Percentiles rank a stretch among this genome's conserved stretches.
Conservation (phyloP, 2,113 vertebrate species). For the Miniopterus natalensis region DNA sequence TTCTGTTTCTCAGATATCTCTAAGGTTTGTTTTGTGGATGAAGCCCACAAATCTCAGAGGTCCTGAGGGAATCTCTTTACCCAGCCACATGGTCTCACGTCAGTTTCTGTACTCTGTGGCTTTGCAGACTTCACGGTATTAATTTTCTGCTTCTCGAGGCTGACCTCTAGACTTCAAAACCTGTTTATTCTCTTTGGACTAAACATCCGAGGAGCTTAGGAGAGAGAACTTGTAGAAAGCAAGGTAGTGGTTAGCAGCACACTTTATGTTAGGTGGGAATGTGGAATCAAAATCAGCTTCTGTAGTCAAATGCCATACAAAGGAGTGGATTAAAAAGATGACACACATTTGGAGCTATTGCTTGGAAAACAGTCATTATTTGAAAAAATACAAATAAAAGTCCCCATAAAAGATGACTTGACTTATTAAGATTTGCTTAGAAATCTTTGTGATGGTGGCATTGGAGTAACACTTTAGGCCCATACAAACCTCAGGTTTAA, state of each 20-base stretch:
- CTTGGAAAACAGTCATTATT: not conserved
- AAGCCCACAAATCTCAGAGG: not conserved
- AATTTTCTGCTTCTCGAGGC: not conserved
- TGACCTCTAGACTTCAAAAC: slow-evolving; percentile 51
- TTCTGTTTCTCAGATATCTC: slow-evolving; percentile 22
- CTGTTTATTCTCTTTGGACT: not conserved
- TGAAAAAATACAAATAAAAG: not conserved
- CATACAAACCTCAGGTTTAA: not conserved
- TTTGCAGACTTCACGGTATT: slow-evolving; percentile 31
- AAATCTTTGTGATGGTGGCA: not conserved
- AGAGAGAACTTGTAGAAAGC: not conserved
- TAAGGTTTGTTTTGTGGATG: not conserved
- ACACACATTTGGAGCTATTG: not conserved
- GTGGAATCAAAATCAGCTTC: not conserved
- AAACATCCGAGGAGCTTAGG: rapidly evolving
- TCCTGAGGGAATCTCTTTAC: not conserved
- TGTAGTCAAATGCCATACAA: not conserved
- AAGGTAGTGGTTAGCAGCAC: not conserved
- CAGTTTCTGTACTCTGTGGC: not conserved
- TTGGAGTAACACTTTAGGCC: not conserved
- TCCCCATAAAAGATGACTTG: not conserved
- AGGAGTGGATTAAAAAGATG: not conserved
- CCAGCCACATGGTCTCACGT: not conserved
- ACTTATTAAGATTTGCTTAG: not conserved
- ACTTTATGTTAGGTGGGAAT: not conserved